Evolutionary conservation across 2,113 vertebrate genomes (phyloP).

Genomic region (Myotis lucifugus): DNA sequence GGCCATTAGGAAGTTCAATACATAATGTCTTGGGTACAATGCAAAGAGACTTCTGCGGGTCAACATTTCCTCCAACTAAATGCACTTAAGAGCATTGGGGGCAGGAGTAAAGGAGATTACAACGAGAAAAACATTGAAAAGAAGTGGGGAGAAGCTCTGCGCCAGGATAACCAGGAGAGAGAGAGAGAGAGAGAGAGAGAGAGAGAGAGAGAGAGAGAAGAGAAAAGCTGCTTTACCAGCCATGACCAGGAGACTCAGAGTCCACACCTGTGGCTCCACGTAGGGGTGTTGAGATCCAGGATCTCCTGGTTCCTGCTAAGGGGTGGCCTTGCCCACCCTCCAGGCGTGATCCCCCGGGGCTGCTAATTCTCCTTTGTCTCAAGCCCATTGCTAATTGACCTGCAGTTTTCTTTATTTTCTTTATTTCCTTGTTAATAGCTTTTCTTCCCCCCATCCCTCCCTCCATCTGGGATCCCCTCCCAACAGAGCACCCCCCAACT

Average conservation of each 20-base stretch:
- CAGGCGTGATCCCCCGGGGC: neutral
- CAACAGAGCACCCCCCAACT: neutral
- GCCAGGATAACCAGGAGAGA: constrained; percentile 62
- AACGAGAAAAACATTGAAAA: constrained; percentile 64
- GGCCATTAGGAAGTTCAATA: constrained; percentile 59
- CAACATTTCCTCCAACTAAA: constrained; percentile 56
- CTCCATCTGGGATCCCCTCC: neutral
- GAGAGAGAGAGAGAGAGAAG: no score
- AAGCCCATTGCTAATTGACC: neutral
- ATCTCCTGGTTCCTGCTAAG: accelerated
- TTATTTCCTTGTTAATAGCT: constrained; percentile 61
- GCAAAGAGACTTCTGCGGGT: neutral
- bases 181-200: no score
- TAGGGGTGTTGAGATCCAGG: neutral
- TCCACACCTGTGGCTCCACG: neutral
- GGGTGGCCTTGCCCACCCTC: neutral
- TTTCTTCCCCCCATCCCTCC: neutral
- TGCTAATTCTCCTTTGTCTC: neutral
- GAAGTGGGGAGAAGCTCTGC: constrained; percentile 55
- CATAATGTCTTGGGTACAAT: neutral
- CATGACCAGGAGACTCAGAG: neutral
- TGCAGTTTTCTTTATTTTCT: constrained; percentile 55
- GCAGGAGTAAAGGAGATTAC: constrained; percentile 27
- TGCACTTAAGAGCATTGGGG: constrained; percentile 49
- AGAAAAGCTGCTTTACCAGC: neutral